A percentile compares a stretch with the other conserved stretches of the same genome.
These are phyloP conservation scores for Virgularia gustaviana DNA, from an alignment of 92 coral and sea anemone species.

Conservation along the genomic window DNA sequence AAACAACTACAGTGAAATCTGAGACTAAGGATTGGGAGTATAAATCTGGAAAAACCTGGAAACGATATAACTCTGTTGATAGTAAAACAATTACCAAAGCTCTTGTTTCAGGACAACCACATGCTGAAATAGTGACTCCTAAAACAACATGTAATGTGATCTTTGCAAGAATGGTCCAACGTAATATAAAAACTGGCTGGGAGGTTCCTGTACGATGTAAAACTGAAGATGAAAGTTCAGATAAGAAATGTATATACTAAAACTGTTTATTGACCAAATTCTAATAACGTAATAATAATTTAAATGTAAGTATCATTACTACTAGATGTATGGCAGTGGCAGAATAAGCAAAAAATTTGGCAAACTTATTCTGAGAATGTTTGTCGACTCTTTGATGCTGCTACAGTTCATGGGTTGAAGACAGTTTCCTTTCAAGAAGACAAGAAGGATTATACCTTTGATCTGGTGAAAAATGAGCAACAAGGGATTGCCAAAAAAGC, in stretches of 20 bases:
- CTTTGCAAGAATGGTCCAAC: constrained; percentile 88
- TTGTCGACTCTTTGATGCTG: constrained; percentile 72
- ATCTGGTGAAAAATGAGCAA: constrained; percentile 39
- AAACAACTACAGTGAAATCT: not conserved
- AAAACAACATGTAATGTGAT: constrained; percentile 54
- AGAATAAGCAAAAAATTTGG: constrained; percentile 62
- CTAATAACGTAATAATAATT: not conserved
- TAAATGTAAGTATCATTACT: too few relatives aligned
- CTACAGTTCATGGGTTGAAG: constrained; percentile 47
- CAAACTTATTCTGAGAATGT: constrained; percentile 59
- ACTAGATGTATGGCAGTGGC: constrained; percentile 75
- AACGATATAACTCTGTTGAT: constrained; percentile 57
- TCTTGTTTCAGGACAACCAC: constrained; percentile 55
- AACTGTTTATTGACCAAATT: not conserved
- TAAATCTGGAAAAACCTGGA: constrained; percentile 72
- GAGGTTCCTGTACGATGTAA: constrained; percentile 80
- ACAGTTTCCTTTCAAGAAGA: constrained; percentile 52
- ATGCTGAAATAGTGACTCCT: constrained; percentile 53
- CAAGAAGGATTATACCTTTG: constrained; percentile 58
- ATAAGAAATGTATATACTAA: constrained; percentile 20
- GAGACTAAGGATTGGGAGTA: constrained; percentile 56
- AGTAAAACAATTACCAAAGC: constrained; percentile 56
- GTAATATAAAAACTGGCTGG: constrained; percentile 83
- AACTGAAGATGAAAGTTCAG: constrained; percentile 40
- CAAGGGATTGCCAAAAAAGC: constrained; percentile 60